phyloP scores from a whole-genome alignment of 1,140 invertebrate genomes.

The Homalodisca vitripennis region DNA sequence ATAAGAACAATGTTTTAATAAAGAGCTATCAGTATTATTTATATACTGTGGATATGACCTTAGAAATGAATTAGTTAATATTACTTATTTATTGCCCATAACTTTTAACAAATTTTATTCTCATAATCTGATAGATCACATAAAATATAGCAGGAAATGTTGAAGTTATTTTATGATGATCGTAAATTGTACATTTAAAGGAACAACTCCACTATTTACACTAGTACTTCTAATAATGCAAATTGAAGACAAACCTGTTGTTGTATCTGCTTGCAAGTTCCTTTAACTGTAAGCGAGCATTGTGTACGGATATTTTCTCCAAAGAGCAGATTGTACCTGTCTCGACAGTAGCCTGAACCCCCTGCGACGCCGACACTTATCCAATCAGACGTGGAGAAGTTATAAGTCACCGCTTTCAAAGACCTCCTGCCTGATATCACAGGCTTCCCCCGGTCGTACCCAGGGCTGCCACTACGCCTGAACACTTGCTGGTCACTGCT shows the following conservation, averaged over 20 bases:
- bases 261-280: not conserved
- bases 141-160: no score
- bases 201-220: no score
- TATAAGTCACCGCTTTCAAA: conserved; percentile 10
- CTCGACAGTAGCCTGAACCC: conserved; percentile 7
- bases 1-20: no score
- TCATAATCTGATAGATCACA: no score
- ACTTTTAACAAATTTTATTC: no score
- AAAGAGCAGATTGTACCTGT: not conserved
- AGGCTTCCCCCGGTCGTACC: conserved; percentile 62
- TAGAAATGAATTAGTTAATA: no score
- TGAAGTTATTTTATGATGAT: no score
- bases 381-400: not conserved
- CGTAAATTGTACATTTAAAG: no score
- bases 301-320: conserved; percentile 11
- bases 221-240: no score
- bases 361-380: not conserved
- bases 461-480: conserved; percentile 65
- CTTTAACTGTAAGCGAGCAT: not conserved
- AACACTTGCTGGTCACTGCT: conserved; percentile 35
- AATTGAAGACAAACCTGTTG: not conserved
- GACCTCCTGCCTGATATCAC: conserved; percentile 48
- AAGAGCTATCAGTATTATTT: no score
- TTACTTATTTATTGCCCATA: no score
- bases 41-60: no score